These are phyloP conservation scores for Ceyx cyanopectus DNA, from an alignment of 2,113 vertebrate genomes.

Conservation along the genomic window DNA sequence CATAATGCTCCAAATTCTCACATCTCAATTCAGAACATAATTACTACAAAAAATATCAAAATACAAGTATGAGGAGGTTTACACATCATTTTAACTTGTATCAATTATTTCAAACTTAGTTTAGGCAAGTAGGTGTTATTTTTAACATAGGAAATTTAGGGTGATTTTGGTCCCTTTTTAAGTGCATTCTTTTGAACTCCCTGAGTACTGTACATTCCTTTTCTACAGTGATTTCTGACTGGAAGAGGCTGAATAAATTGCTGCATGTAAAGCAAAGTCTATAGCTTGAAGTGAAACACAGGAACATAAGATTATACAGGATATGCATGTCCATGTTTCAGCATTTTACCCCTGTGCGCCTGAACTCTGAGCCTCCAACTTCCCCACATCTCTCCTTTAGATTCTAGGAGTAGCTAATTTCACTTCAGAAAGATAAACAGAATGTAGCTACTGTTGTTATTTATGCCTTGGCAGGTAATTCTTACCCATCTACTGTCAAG, in stretches of 20 bases:
- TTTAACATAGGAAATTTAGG: background rate
- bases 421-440: background rate
- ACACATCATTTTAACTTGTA: background rate
- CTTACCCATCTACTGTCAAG: background rate
- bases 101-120: background rate
- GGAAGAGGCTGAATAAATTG: constrained; percentile 19
- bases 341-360: background rate
- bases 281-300: background rate
- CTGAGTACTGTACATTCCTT: constrained; percentile 61
- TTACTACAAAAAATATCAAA: background rate
- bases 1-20: background rate
- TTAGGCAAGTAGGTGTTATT: constrained; percentile 8
- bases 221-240: constrained; percentile 56
- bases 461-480: background rate
- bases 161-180: constrained; percentile 56
- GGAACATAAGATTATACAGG: background rate
- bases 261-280: constrained; percentile 17
- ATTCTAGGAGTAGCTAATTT: background rate
- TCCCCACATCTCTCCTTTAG: background rate
- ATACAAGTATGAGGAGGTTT: background rate
- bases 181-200: constrained; percentile 63
- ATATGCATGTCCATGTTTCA: constrained; percentile 6
- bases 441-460: background rate
- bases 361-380: background rate
- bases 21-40: background rate